phyloP scores from a whole-genome alignment of 2,888 invertebrate genomes.

The Chymomyza amoena region DNA sequence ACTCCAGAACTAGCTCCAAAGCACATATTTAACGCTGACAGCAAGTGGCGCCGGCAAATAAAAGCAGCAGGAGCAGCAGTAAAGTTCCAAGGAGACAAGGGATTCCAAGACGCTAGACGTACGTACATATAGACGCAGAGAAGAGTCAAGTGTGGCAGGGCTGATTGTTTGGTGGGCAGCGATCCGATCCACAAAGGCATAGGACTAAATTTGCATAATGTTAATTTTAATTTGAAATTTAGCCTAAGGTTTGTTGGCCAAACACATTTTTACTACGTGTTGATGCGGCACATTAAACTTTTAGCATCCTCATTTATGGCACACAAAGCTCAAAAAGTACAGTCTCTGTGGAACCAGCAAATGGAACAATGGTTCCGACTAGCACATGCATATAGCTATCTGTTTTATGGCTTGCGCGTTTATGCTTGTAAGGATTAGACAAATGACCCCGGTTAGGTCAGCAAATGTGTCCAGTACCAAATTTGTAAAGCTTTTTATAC shows the following conservation, averaged over 20 bases:
- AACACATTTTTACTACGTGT: conserved; percentile 63
- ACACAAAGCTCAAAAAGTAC: conserved; percentile 9
- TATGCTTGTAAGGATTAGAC: not conserved
- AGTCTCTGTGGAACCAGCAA: not conserved
- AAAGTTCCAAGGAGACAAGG: conserved; percentile 13
- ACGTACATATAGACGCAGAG: too few relatives aligned
- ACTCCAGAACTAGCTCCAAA: not conserved
- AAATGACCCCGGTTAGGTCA: conserved; percentile 37
- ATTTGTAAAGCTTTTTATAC: conserved; percentile 11
- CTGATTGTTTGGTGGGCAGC: conserved; percentile 66
- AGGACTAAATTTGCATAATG: conserved; percentile 66
- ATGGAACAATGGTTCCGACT: conserved; percentile 8
- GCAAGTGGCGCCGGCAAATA: not conserved
- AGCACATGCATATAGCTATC: not conserved
- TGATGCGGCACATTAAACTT: conserved; percentile 69
- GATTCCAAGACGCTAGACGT: conserved; percentile 8
- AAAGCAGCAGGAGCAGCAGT: not conserved
- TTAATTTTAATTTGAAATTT: conserved; percentile 72
- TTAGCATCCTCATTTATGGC: conserved; percentile 24
- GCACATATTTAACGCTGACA: not conserved
- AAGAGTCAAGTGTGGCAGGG: conserved; percentile 25
- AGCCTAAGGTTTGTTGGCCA: conserved; percentile 43
- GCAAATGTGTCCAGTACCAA: conserved; percentile 45
- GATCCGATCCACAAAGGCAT: conserved; percentile 59
- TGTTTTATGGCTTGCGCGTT: not conserved